Base-by-base conservation (phyloP, 2,797 vertebrate species). In the Bovichtus diacanthus region DNA sequence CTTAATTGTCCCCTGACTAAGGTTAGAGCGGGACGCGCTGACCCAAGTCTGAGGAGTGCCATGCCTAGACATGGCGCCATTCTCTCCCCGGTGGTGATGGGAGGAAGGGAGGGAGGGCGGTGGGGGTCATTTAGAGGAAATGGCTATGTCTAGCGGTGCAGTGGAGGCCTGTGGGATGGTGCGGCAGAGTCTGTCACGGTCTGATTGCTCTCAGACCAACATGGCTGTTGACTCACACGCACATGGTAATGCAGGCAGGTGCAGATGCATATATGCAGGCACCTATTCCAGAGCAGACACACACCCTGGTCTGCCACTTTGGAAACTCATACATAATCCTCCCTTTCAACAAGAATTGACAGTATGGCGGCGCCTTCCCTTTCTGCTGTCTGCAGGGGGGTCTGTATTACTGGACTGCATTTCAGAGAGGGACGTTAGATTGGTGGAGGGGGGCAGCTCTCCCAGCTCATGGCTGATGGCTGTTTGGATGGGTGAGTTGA, bases 121-220 rank as follows among this genome's bases (percentile, higher is more conserved):
- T 51, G 34, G 63, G 89, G 63, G 89, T 88, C 90, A 89, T 93
- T 92, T 86, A 65, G 84, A 92, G 85, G 82, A 86, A 90, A 88
- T 88, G 74, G 81, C 81, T 47, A 23, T 77, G 85, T 89, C 88
- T 88, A 43, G 63, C 38, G 39, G 80, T 76, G 85, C 87, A 64
- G 84, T 74, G 25, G 74, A 79, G 82, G 82, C 79, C 82, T 79
- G 76, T 83, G 83, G 85, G 86, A 90, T 83, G 84, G 65, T 81
- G 83, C 83, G 87, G 87, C 91, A 88, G 81, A 86, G 85, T 88
- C 82, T 83, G 92, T 92, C 91, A 92, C 78, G 84, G 85, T 93
- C 90, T 90, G 85, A 89, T 90, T 91, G 83, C 44, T 92, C 78
- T 80, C 82, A 88, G 71, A 86, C 81, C 80, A 81, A 68, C 76